Percentiles rank a stretch among this genome's conserved stretches.
These are phyloP conservation scores for Microtus pennsylvanicus DNA, from an alignment of 2,113 vertebrate species.

Conservation along the genomic window DNA sequence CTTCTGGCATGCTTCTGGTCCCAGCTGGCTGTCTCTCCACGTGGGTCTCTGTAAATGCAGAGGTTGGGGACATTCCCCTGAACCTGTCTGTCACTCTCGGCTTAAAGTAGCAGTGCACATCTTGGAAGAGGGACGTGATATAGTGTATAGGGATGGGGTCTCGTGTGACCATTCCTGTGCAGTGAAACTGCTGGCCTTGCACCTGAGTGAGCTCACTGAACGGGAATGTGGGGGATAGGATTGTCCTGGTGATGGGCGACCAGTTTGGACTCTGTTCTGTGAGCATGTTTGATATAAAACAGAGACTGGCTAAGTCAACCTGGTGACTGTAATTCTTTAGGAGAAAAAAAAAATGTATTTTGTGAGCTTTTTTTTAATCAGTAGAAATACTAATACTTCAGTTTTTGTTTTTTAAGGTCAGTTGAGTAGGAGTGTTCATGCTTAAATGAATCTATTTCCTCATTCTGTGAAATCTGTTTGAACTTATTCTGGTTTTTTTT, in stretches of 20 bases:
- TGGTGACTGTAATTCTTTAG: background rate
- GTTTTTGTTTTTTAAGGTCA: background rate
- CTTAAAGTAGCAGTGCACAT: background rate
- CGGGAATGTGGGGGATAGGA: background rate
- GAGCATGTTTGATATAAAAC: background rate
- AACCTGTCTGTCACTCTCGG: background rate
- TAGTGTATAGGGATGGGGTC: background rate
- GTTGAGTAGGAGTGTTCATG: background rate
- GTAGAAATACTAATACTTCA: background rate
- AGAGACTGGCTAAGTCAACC: background rate
- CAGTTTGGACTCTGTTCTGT: background rate
- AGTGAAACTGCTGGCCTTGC: background rate
- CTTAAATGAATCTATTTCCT: constrained; percentile 22
- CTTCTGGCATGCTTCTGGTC: background rate
- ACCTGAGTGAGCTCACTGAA: background rate
- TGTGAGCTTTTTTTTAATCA: background rate
- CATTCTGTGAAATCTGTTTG: background rate
- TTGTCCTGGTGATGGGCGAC: background rate
- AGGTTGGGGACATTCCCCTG: background rate
- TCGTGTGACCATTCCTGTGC: background rate
- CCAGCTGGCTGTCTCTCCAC: background rate
- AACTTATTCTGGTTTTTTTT: background rate
- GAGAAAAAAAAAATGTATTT: constrained; percentile 13
- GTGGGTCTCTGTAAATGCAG: background rate
- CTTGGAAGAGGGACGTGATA: background rate